These are phyloP conservation scores for Digitonthophagus gazella DNA, from an alignment of 2,888 invertebrate genomes.

Conservation along the genomic window DNA sequence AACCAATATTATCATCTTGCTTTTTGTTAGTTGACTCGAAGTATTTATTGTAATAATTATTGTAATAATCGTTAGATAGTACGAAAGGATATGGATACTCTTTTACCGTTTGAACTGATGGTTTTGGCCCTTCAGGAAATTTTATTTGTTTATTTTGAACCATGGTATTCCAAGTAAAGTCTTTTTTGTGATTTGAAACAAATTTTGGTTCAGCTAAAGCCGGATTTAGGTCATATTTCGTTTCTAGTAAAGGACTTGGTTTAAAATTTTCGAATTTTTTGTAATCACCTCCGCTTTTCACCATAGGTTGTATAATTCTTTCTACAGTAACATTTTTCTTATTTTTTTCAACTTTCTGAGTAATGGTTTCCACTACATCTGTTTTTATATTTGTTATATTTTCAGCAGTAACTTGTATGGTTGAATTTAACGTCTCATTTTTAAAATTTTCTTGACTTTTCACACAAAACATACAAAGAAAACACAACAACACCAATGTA, in stretches of 20 bases:
- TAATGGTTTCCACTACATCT: not conserved
- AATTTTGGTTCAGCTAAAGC: constrained; percentile 43
- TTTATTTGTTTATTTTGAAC: constrained; percentile 25
- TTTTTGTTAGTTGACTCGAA: not conserved
- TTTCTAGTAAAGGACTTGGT: constrained; percentile 56
- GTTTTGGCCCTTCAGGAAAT: constrained; percentile 36
- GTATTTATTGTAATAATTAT: constrained; percentile 6
- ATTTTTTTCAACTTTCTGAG: not conserved
- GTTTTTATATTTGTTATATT: constrained; percentile 3
- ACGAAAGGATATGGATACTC: constrained; percentile 42
- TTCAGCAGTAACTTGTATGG: not conserved
- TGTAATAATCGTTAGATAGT: not conserved
- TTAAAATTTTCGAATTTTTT: constrained; percentile 44
- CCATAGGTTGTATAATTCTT: constrained; percentile 19
- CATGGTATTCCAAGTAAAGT: not conserved
- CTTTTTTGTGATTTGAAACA: constrained; percentile 16
- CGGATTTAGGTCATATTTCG: constrained; percentile 53
- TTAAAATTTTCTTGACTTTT: constrained; percentile 10
- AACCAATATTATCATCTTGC: constrained; percentile 21
- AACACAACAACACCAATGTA: constrained; percentile 3
- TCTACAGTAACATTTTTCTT: constrained; percentile 14
- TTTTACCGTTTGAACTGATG: constrained; percentile 31
- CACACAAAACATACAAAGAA: not conserved
- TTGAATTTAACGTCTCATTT: constrained; percentile 4
- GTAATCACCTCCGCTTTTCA: not conserved